Evolutionary conservation across 2,888 invertebrate genomes (phyloP).

Genomic region (Chydorus sphaericus): DNA sequence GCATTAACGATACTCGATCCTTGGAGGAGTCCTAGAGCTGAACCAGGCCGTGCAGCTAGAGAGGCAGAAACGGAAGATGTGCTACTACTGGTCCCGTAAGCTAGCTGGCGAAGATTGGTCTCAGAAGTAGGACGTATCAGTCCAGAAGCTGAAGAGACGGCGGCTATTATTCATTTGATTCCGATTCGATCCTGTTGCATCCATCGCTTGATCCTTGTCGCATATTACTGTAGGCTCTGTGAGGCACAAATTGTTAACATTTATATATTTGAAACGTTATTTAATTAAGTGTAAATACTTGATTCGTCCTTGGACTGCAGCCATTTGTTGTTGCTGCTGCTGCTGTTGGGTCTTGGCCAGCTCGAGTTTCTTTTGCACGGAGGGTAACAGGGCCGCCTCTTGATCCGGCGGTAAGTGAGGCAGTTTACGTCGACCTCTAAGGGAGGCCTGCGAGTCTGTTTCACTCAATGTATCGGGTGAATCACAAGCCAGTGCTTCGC

Average conservation of each 20-base stretch:
- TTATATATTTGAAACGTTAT: background rate
- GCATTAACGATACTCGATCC: slow-evolving; percentile 31
- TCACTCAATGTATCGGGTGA: slow-evolving; percentile 35
- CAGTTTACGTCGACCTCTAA: slow-evolving; percentile 32
- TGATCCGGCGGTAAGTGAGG: slow-evolving; percentile 34
- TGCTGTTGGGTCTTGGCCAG: slow-evolving; percentile 9
- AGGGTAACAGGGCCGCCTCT: slow-evolving; percentile 30
- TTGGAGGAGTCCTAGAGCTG: slow-evolving; percentile 31
- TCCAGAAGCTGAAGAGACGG: slow-evolving; percentile 7
- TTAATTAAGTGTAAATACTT: slow-evolving; percentile 13
- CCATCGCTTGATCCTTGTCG: slow-evolving; percentile 1
- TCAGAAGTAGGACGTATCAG: slow-evolving; percentile 32
- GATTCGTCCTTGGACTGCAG: slow-evolving; percentile 15
- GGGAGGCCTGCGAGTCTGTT: slow-evolving; percentile 33
- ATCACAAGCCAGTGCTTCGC: slow-evolving; percentile 23
- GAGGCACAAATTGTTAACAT: too few relatives aligned
- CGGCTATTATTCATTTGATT: background rate
- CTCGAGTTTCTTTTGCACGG: slow-evolving; percentile 4
- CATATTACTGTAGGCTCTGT: slow-evolving; percentile 5
- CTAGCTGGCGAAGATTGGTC: slow-evolving; percentile 31
- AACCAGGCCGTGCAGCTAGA: slow-evolving; percentile 30
- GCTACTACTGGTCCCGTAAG: slow-evolving; percentile 23
- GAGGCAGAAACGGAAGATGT: too few relatives aligned
- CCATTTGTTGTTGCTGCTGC: background rate
- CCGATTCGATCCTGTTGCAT: background rate